Percentiles rank a stretch among this genome's conserved stretches.
Conservation (phyloP, 2,888 invertebrate genomes). For the Arrhopalites spinosus region DNA sequence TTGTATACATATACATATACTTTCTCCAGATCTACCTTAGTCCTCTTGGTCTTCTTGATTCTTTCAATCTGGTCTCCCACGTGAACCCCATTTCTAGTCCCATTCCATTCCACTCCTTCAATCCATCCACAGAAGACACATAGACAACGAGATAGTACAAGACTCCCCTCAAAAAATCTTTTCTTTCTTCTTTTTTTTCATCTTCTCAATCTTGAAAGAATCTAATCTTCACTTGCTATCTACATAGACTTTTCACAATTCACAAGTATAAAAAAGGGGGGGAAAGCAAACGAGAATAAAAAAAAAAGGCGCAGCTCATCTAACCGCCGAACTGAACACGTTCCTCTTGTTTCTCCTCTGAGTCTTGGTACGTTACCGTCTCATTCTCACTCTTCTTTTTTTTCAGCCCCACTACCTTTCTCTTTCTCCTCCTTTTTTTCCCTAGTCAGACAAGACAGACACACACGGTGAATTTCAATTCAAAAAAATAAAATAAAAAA, state of each 20-base stretch:
- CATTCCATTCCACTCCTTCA: neutral
- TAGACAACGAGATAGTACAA: no score
- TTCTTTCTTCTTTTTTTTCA: no score
- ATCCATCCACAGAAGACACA: neutral
- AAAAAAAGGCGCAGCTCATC: neutral
- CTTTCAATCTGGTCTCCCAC: conserved; percentile 14
- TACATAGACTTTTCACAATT: no score
- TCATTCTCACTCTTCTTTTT: neutral
- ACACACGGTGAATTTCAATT: no score
- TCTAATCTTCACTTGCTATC: no score
- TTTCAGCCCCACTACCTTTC: no score
- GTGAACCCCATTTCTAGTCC: neutral
- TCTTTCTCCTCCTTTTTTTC: neutral
- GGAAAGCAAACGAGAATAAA: neutral
- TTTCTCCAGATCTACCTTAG: no score
- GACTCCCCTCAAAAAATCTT: no score
- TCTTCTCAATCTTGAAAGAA: no score
- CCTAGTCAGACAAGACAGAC: neutral
- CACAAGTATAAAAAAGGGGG: no score
- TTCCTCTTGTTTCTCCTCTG: neutral
- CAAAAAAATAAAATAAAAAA: neutral
- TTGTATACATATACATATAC: neutral
- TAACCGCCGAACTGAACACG: conserved; percentile 8
- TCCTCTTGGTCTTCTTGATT: conserved; percentile 1
- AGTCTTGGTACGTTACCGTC: neutral